Evolutionary conservation across 2,797 vertebrate species (phyloP).

Genomic region (Sardinella longiceps): DNA sequence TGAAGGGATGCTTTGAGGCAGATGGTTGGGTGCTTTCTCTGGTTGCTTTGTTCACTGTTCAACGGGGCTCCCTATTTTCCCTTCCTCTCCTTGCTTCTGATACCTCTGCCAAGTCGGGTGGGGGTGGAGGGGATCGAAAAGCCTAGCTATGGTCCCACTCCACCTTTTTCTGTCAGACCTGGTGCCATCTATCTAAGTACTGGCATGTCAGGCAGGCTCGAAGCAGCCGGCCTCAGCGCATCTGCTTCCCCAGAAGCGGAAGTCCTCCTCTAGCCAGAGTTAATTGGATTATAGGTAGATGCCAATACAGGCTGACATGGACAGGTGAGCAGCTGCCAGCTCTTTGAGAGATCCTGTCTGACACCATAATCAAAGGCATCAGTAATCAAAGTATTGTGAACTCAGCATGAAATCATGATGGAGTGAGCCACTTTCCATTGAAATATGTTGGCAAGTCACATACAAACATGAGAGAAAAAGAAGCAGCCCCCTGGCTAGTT

Average conservation of each 20-base stretch:
- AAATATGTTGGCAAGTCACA: constrained; percentile 25
- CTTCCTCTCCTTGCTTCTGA: background rate
- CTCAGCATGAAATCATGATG: constrained; percentile 21
- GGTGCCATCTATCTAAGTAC: constrained; percentile 37
- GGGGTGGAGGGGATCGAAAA: constrained; percentile 15
- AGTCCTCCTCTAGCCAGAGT: constrained; percentile 36
- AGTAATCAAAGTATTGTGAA: constrained; percentile 46
- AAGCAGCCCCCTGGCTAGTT: background rate
- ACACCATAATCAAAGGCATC: constrained; percentile 36
- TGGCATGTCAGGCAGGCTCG: constrained; percentile 30
- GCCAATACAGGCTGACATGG: constrained; percentile 35
- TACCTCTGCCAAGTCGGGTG: constrained; percentile 31
- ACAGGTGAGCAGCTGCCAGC: constrained; percentile 37
- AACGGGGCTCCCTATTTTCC: constrained; percentile 29
- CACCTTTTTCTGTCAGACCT: constrained; percentile 34
- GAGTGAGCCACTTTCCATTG: background rate
- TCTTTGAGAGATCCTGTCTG: constrained; percentile 30
- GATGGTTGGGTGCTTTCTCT: constrained; percentile 47
- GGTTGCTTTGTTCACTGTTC: constrained; percentile 47
- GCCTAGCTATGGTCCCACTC: constrained; percentile 20
- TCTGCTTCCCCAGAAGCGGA: constrained; percentile 26
- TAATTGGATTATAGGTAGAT: constrained; percentile 51
- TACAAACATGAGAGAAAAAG: background rate
- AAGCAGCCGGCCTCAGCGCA: constrained; percentile 37
- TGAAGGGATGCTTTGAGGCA: constrained; percentile 40